These are phyloP conservation scores for Gymnothorax javanicus DNA, from an alignment of 2,797 vertebrate species.

Conservation along the genomic window DNA sequence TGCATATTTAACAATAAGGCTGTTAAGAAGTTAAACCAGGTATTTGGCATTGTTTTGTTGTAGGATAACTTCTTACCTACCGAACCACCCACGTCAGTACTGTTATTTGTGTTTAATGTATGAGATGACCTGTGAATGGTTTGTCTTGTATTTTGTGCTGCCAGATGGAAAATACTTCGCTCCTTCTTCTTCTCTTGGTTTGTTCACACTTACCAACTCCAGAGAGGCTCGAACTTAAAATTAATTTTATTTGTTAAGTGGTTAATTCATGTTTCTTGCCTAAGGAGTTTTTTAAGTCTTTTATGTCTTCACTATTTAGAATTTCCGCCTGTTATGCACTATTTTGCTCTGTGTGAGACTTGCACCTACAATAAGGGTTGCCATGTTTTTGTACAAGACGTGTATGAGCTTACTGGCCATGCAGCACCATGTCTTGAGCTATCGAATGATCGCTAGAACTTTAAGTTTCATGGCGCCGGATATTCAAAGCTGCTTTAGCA, in stretches of 20 bases:
- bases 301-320: constrained; percentile 16
- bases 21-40: neutral
- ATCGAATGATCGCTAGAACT: neutral
- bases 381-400: neutral
- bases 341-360: neutral
- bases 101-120: neutral
- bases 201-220: neutral
- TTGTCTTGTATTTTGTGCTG: neutral
- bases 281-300: constrained; percentile 12
- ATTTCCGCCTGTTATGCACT: neutral
- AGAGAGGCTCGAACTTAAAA: neutral
- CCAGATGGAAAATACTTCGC: neutral
- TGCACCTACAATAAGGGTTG: constrained; percentile 10
- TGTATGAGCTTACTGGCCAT: neutral
- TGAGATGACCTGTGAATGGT: neutral
- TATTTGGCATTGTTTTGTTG: neutral
- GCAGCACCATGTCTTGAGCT: neutral
- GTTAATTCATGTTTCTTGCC: constrained; percentile 24
- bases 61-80: neutral
- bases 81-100: neutral
- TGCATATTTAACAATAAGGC: neutral
- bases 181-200: neutral
- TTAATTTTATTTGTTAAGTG: constrained; percentile 6
- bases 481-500: neutral
- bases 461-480: neutral